phyloP scores from a whole-genome alignment of 2,113 vertebrate species.

The Xenotilapia flavipinnis region DNA sequence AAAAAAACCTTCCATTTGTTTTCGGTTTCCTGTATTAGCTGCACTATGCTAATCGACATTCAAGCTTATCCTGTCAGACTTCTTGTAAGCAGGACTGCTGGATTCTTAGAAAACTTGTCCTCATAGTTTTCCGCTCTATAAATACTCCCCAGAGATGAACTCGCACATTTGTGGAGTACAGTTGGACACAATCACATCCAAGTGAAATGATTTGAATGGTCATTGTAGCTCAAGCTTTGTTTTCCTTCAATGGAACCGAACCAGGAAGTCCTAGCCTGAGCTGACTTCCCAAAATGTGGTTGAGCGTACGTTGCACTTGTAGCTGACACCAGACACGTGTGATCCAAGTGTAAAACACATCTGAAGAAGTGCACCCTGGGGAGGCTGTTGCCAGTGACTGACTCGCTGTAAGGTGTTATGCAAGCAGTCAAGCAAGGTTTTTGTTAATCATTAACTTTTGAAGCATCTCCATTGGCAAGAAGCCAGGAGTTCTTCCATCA shows the following conservation, averaged over 20 bases:
- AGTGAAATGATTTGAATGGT: not conserved
- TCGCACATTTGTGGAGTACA: not conserved
- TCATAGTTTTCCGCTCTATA: not conserved
- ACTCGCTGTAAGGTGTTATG: not conserved
- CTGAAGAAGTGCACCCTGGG: rapidly evolving
- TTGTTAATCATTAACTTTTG: not conserved
- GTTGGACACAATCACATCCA: not conserved
- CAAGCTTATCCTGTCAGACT: rapidly evolving
- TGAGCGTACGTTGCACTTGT: not conserved
- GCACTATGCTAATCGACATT: rapidly evolving
- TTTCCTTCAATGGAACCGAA: not conserved
- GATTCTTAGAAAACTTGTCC: not conserved
- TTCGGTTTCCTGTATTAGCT: not conserved
- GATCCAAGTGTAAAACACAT: not conserved
- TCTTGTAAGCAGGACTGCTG: rapidly evolving
- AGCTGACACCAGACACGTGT: not conserved
- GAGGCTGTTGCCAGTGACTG: not conserved
- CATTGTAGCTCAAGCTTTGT: not conserved
- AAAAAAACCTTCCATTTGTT: not conserved
- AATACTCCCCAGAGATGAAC: not conserved
- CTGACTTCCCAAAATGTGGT: not conserved
- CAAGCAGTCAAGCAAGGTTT: not conserved
- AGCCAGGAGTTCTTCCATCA: not conserved
- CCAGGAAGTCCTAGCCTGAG: not conserved
- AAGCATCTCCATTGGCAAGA: not conserved